Base-by-base conservation (phyloP, 1,140 invertebrate genomes). In the Ruditapes philippinarum region DNA sequence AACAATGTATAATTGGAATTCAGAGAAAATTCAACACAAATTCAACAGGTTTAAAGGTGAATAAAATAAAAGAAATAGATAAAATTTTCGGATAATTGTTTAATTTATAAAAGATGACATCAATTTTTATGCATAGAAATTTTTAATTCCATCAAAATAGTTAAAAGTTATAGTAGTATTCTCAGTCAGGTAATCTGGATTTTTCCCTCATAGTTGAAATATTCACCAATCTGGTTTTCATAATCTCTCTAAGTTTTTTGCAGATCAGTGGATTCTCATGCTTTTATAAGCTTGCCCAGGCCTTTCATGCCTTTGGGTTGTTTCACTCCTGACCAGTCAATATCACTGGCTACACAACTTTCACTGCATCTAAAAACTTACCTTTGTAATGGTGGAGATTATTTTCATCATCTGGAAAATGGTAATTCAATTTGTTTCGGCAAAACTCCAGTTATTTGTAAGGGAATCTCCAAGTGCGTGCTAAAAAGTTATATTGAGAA, bases 381-480 rank as follows among this genome's bases (percentile, higher is more conserved):
- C 83, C 28, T 74, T 36, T 49, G 62, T 76, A 2, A 70, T 31
- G 5, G 28, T 9, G 1, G 11, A 31, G 19, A 19, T n/a, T 38
- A 33, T 38, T 33, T 84, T 38, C 40, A 28, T 36, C 2, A 28
- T 60, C 28, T 22, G 9, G 38, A 62, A 76, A 76, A 9, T n/a
- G 83, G 70, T 28, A 86, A 17, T 22, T 74, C n/a, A 38, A n/a
- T 28, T 7, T 60, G 19, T 76, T 76, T 86, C 28, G 83, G 51
- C n/a, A 86, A 25, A 74, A 51, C 14, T 9, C 83, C 83, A 76
- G 57, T 33, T 25, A 86, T 86, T 62, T 86, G 83, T 5, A 86
- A n/a, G n/a, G 70, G 31, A 86, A 86, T 60, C 42, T 5, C 83
- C 83, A 86, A 57, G 65, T 86, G 17, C 83, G 68, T 22, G 17